Evolutionary conservation across 2,888 invertebrate species (phyloP), one percentile per base, ranked within the genome.

Genomic region (Heliconius cydno): DNA sequence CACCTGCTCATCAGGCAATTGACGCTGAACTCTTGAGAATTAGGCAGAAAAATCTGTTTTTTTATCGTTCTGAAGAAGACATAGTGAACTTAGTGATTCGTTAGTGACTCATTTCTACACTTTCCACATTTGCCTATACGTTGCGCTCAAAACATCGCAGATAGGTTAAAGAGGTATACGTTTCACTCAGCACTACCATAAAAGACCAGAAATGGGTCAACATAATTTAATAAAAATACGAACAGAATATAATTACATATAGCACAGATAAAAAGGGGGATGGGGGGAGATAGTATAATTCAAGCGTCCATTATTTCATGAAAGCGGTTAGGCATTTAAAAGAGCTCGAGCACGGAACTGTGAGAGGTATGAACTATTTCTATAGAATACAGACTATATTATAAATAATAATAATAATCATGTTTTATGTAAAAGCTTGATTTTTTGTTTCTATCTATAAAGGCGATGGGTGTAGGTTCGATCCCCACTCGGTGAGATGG

Each of bases 251-350:
- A 60, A 73, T 73, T 71, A 52, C 52, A 73, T 60, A 73, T 57
- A 34, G 57, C 41, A 15, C 19, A 74, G 74, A 74, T 41, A 63
- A 65, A 41, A 41, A 46, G 46, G 22, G 19, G 22, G 19, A 22
- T 9, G 60, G 10, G 60, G 38, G 25, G 15, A 19, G 74, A 74
- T 28, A 70, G 78, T 66, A 74, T 78, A 68, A 66, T 74, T 78
- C 28, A 68, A 78, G 74, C n/a, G 78, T 63, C 78, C 78, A 79
- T 79, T 79, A 79, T 74, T 75, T 70, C 22, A 75, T 74, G 78
- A 75, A 79, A 75, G 78, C 74, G 73, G 78, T 74, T 68, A 66
- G 78, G 72, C 66, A 78, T 78, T 78, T 73, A 74, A 74, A 74
- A 74, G 73, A 67, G 67, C 73, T 30, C 67, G 57, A 67, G 78